Percentiles rank a stretch among this genome's conserved stretches.
Conservation (phyloP, 2,797 vertebrate species). For the Poecilia velifera region DNA sequence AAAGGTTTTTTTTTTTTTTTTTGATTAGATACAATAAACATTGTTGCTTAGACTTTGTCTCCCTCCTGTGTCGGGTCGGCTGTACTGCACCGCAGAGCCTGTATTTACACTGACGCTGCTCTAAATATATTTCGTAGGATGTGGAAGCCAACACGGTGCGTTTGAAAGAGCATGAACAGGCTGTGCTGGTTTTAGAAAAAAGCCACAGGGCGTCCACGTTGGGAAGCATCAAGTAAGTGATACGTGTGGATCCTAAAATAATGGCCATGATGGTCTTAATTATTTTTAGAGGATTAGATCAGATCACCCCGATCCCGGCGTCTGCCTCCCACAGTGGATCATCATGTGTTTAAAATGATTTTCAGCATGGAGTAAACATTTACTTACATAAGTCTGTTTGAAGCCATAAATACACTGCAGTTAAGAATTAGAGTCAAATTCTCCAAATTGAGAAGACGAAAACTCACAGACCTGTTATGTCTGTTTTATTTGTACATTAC, state of each 20-base stretch:
- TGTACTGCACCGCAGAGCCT: constrained; percentile 19
- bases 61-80: constrained; percentile 56
- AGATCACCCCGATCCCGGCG: not conserved
- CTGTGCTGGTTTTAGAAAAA: constrained; percentile 97
- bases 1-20: not conserved
- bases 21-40: too few species aligned
- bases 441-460: not conserved
- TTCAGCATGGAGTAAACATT: not conserved
- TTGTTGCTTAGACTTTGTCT: constrained; percentile 36
- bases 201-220: constrained; percentile 89
- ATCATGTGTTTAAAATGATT: not conserved
- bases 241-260: constrained; percentile 5
- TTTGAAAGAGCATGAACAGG: constrained; percentile 96
- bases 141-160: constrained; percentile 98
- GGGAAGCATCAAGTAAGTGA: constrained; percentile 85
- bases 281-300: constrained; percentile 1
- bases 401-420: not conserved
- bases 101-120: constrained; percentile 1
- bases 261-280: not conserved
- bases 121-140: constrained; percentile 81
- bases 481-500: not conserved
- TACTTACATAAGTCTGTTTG: too few species aligned
- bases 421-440: not conserved
- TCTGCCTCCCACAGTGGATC: not conserved
- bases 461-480: not conserved